phyloP scores from a whole-genome alignment of 2,113 vertebrate species.

The Rhagologus leucostigma region DNA sequence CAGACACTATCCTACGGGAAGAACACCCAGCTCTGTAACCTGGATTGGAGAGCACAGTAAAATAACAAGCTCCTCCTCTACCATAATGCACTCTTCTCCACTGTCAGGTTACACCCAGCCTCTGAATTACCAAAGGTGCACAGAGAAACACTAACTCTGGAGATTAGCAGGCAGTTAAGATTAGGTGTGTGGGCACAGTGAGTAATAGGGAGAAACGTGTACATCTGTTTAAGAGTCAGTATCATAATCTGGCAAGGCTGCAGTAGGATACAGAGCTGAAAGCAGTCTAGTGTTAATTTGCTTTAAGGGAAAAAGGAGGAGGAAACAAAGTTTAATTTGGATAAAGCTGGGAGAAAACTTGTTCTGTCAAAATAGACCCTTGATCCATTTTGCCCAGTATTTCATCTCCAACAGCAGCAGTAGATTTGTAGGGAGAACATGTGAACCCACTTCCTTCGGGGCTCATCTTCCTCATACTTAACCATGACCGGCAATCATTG shows the following conservation, averaged over 20 bases:
- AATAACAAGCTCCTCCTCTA: not conserved
- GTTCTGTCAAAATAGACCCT: not conserved
- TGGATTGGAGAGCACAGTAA: not conserved
- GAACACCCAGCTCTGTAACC: not conserved
- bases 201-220: accelerated
- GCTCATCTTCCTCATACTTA: not conserved
- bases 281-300: not conserved
- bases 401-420: not conserved
- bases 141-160: not conserved
- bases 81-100: not conserved
- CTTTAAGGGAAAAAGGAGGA: not conserved
- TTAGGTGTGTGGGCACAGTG: not conserved
- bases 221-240: not conserved
- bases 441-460: not conserved
- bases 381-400: not conserved
- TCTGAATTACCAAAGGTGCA: not conserved
- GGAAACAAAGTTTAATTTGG: not conserved
- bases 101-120: not conserved
- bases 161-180: not conserved
- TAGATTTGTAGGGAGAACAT: not conserved
- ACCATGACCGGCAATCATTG: not conserved
- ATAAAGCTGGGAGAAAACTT: not conserved
- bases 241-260: not conserved
- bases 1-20: not conserved
- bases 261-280: not conserved